phyloP scores from a whole-genome alignment of 1,140 invertebrate genomes.

The Bombus polaris region DNA sequence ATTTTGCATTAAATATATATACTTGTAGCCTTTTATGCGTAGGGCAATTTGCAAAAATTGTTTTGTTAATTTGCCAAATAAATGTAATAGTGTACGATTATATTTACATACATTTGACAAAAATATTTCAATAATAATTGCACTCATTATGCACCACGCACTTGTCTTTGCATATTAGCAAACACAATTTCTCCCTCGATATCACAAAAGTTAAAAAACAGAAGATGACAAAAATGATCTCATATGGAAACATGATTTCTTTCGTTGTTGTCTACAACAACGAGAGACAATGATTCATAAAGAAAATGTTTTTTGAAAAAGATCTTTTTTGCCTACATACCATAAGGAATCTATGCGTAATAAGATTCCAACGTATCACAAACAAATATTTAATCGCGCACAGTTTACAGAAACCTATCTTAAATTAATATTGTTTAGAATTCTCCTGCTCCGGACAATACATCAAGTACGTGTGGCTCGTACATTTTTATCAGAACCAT shows the following conservation, averaged over 20 bases:
- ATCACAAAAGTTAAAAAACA: slow-evolving; percentile 63
- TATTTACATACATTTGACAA: slow-evolving; percentile 66
- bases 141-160: slow-evolving; percentile 60
- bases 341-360: slow-evolving; percentile 35
- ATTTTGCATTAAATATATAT: slow-evolving; percentile 47
- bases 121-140: slow-evolving; percentile 62
- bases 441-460: slow-evolving; percentile 37
- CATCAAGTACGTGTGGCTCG: slow-evolving; percentile 60
- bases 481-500: slow-evolving; percentile 45
- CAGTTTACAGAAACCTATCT: slow-evolving; percentile 35
- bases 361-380: slow-evolving; percentile 34
- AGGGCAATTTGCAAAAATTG: slow-evolving; percentile 33
- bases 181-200: slow-evolving; percentile 51
- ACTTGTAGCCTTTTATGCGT: slow-evolving; percentile 30
- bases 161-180: slow-evolving; percentile 45
- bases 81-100: slow-evolving; percentile 45
- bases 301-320: too few relatives aligned
- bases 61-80: slow-evolving; percentile 46
- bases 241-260: slow-evolving; percentile 36
- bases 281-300: slow-evolving; percentile 22
- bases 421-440: slow-evolving; percentile 55
- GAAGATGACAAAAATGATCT: slow-evolving; percentile 49
- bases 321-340: slow-evolving; percentile 19
- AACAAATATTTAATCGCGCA: slow-evolving; percentile 39
- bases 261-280: slow-evolving; percentile 14